A percentile compares a stretch with the other conserved stretches of the same genome.
phyloP scores from a whole-genome alignment of 2,888 invertebrate genomes.

The Amblyjoppa fuscipennis region DNA sequence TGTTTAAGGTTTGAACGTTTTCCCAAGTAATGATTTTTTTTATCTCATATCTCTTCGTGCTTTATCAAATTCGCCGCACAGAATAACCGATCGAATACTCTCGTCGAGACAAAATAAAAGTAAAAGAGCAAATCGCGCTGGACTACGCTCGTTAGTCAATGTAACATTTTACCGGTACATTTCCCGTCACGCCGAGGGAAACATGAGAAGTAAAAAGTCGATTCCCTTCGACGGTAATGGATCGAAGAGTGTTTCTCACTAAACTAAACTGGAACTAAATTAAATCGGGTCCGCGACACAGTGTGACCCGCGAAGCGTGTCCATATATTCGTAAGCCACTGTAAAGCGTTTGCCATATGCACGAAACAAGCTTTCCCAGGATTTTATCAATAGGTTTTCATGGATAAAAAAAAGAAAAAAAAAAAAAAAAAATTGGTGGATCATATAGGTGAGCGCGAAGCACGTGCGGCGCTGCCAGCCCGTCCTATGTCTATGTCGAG shows the following conservation, averaged over 20 bases:
- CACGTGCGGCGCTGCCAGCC: constrained; percentile 36
- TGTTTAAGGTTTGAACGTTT: neutral
- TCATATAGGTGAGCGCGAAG: constrained; percentile 36
- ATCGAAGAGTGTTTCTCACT: neutral
- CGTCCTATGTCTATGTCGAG: neutral
- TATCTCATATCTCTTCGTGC: neutral
- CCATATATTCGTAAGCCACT: neutral
- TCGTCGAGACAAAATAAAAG: neutral
- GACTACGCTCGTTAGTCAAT: neutral
- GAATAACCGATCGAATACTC: neutral
- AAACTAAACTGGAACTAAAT: neutral
- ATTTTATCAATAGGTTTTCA: constrained; percentile 40
- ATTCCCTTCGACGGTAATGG: neutral
- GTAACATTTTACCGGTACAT: neutral
- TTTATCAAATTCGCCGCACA: neutral
- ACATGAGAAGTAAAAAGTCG: neutral
- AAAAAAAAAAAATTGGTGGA: constrained; percentile 1
- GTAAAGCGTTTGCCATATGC: neutral
- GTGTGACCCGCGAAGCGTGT: neutral
- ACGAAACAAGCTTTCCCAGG: constrained; percentile 30
- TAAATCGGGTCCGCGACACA: neutral
- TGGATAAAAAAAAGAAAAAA: neutral
- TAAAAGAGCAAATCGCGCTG: neutral
- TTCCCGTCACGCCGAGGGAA: neutral
- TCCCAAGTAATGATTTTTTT: neutral